These are phyloP conservation scores for Poliocrania exsul DNA, from an alignment of 2,797 vertebrate genomes.

Conservation along the genomic window DNA sequence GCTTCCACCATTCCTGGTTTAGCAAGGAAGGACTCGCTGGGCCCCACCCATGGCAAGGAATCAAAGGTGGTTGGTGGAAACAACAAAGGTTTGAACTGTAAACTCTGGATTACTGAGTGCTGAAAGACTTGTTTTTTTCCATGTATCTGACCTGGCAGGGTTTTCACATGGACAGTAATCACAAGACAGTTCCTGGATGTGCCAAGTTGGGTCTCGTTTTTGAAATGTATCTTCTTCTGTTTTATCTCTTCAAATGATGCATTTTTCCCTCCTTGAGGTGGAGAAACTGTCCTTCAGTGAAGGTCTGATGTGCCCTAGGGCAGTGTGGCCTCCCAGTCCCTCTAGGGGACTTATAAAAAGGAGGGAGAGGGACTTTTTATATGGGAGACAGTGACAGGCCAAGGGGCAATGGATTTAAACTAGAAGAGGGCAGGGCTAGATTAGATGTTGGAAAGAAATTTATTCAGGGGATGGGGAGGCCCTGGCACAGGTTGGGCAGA, in stretches of 20 bases:
- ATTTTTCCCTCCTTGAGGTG: neutral
- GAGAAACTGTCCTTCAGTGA: neutral
- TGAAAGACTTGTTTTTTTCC: neutral
- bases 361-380: neutral
- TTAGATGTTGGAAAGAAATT: neutral
- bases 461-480: accelerated
- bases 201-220: neutral
- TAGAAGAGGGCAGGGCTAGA: neutral
- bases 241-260: neutral
- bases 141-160: neutral
- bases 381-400: neutral
- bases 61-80: neutral
- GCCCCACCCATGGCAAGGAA: neutral
- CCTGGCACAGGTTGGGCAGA: neutral
- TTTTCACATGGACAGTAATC: neutral
- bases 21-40: neutral
- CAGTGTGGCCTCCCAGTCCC: neutral
- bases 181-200: neutral
- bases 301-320: neutral
- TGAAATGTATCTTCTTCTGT: neutral
- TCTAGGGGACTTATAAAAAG: neutral
- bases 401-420: neutral
- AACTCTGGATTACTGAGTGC: neutral
- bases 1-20: neutral
- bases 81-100: neutral